Evolutionary conservation across 1,140 invertebrate genomes (phyloP), one percentile per base, ranked within the genome.

Genomic region (Octopus bimaculoides): DNA sequence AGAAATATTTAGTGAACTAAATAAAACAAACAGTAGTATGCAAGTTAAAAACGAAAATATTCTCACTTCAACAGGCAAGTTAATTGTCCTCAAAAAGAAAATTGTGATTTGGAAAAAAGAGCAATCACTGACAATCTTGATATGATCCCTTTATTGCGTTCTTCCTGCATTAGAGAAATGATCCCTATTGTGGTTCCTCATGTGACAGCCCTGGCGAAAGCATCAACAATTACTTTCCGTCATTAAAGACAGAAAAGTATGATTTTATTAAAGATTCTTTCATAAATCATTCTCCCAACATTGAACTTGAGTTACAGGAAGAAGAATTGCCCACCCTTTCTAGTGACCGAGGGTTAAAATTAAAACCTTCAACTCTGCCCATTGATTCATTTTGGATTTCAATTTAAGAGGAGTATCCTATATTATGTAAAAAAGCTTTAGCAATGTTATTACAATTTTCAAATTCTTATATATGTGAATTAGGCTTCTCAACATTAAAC

Each of bases 1-100:
- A 66, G 61, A 66, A n/a, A 66, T 66, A 14, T 66, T 66, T n/a
- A 66, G n/a, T n/a, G n/a, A 66, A n/a, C 61, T 66, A n/a, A 66
- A 66, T 66, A n/a, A 66, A 66, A 14, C n/a, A 66, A 2, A 66
- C 1, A 12, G 12, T 66, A 14, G 12, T 14, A 66, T 66, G 61
- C 61, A 66, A n/a, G 61, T 1, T 12, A 14, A n/a, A 66, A 12
- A 66, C 12, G 12, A 66, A n/a, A 66, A 12, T 14, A 66, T 66
- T 14, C 12, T n/a, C n/a, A 14, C n/a, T n/a, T 66, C 61, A 66
- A 66, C 61, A 12, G n/a, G n/a, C 61, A 66, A 66, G n/a, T 14
- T 66, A n/a, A 66, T 14, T 14, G 61, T 1, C n/a, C n/a, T 66
- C 61, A 66, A 66, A n/a, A 66, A n/a, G n/a, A 66, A 66, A n/a